phyloP scores from a whole-genome alignment of 92 coral and sea anemone species.

The Ricordea florida region DNA sequence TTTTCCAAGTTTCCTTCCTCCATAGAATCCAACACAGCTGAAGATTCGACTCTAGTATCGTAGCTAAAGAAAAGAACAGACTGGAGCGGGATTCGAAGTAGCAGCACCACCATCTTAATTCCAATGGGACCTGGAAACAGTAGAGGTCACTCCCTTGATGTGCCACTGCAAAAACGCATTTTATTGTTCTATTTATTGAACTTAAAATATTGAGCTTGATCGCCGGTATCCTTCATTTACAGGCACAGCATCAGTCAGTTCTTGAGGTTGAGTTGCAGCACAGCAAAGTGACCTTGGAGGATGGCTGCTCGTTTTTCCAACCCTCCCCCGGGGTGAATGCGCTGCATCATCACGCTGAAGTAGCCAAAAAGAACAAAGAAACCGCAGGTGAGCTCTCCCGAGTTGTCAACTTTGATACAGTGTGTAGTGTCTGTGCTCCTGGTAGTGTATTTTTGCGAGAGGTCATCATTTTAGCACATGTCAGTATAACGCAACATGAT shows the following conservation, averaged over 20 bases:
- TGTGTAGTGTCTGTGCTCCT: background rate
- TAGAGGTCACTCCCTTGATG: no score
- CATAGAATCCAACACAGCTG: no score
- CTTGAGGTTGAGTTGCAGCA: conserved; percentile 81
- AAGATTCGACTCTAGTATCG: no score
- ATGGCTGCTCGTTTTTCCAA: conserved; percentile 83
- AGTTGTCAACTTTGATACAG: background rate
- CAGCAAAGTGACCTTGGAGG: conserved; percentile 45
- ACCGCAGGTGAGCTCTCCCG: conserved; percentile 68
- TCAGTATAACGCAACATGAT: no score
- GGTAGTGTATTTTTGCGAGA: no score
- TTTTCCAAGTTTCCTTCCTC: no score
- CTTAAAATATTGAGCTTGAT: background rate
- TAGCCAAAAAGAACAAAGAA: conserved; percentile 76
- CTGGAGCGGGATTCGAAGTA: no score
- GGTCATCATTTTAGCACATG: no score
- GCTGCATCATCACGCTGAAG: conserved; percentile 82
- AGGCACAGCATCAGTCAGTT: conserved; percentile 79
- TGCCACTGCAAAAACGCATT: background rate
- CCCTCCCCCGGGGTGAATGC: conserved; percentile 81
- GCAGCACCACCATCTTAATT: no score
- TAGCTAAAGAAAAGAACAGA: no score
- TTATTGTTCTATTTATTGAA: background rate
- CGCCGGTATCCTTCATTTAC: no score
- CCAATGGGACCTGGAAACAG: no score